Conservation (phyloP, 37 sponge, comb jelly and placozoan species). For the Aplysina aerophoba region DNA sequence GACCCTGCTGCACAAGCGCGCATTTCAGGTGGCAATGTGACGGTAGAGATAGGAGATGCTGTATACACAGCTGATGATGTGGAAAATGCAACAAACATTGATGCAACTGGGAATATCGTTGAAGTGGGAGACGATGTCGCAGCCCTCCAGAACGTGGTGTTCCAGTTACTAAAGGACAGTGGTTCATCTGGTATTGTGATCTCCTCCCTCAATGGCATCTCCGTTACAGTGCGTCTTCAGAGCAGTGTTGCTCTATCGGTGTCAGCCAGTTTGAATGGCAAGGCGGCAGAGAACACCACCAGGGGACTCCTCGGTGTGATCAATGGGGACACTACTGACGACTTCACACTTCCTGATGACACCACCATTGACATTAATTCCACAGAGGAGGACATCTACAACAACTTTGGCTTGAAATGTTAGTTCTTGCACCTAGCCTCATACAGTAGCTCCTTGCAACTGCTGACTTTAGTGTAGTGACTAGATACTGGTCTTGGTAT, state of each 20-base stretch:
- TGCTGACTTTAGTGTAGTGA: too few relatives aligned
- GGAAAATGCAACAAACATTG: slow-evolving; percentile 15
- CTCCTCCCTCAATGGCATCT: slow-evolving; percentile 29
- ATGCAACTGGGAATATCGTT: not conserved
- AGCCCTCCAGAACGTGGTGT: not conserved
- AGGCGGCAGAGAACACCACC: slow-evolving; percentile 25
- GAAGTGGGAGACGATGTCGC: too few relatives aligned
- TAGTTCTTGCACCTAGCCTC: slow-evolving; percentile 29
- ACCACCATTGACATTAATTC: slow-evolving; percentile 10
- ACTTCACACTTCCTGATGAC: slow-evolving; percentile 48
- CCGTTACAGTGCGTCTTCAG: slow-evolving; percentile 24
- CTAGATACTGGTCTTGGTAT: too few relatives aligned
- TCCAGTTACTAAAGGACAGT: slow-evolving; percentile 4
- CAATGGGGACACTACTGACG: slow-evolving; percentile 53
- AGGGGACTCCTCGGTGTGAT: slow-evolving; percentile 63
- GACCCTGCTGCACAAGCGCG: slow-evolving; percentile 16
- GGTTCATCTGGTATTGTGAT: slow-evolving; percentile 22
- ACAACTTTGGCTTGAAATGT: slow-evolving; percentile 60
- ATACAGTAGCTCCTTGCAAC: too few relatives aligned
- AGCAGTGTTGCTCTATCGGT: not conserved
- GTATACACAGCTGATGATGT: not conserved
- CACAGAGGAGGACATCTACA: slow-evolving; percentile 51
- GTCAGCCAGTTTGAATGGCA: not conserved
- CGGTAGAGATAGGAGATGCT: not conserved
- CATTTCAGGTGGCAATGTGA: not conserved